These are phyloP conservation scores for Pseudonaja textilis DNA, from an alignment of 2,113 vertebrate species.

Conservation along the genomic window DNA sequence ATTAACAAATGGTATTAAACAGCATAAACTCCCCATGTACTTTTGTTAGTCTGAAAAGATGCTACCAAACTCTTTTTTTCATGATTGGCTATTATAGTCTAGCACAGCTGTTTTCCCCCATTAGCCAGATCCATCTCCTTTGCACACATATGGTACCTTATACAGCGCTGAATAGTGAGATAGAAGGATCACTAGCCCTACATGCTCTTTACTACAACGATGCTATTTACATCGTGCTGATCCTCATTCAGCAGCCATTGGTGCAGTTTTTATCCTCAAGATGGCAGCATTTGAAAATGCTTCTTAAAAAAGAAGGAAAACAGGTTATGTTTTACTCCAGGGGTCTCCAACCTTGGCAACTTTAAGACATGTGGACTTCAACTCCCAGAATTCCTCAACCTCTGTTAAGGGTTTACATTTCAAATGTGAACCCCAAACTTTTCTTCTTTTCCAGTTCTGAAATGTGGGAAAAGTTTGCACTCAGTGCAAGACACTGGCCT, in stretches of 20 bases:
- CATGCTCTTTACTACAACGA: not conserved
- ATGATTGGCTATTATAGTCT: not conserved
- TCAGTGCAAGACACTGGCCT: not conserved
- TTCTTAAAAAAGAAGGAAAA: not conserved
- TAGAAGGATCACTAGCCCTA: not conserved
- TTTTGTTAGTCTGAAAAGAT: not conserved
- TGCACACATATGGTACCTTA: not conserved
- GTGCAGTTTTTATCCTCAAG: not conserved
- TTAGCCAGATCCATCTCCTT: not conserved
- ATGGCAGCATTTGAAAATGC: conserved; percentile 10
- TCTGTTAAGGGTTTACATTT: not conserved
- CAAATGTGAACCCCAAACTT: not conserved
- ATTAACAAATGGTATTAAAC: not conserved
- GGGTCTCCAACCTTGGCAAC: no score
- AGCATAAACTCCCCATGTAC: not conserved
- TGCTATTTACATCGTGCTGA: not conserved
- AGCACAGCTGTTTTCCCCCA: not conserved
- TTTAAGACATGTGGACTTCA: no score
- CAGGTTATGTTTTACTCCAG: not conserved
- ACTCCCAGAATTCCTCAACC: not conserved
- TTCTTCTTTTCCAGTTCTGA: not conserved
- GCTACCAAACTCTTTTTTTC: not conserved
- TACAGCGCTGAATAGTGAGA: not conserved
- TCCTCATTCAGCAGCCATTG: not conserved
- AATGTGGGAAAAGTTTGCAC: not conserved